phyloP scores from a whole-genome alignment of 2,888 invertebrate species.

The Hylaea fasciaria region DNA sequence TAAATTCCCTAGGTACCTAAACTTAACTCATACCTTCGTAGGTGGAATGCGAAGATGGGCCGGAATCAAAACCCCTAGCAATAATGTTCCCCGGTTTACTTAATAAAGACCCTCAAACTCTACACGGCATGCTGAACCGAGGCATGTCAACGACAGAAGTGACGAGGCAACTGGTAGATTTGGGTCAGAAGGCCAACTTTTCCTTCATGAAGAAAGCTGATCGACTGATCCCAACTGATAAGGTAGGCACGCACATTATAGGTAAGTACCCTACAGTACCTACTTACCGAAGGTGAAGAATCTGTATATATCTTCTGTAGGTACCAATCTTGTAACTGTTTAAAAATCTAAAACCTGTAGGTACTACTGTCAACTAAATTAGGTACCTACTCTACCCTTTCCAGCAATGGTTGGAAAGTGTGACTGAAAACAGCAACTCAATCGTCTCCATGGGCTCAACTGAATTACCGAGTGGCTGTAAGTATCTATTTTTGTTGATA shows the following conservation, averaged over 20 bases:
- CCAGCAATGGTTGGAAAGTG: slow-evolving; percentile 72
- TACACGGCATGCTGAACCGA: slow-evolving; percentile 68
- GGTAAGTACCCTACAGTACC: too few species aligned
- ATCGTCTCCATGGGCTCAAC: slow-evolving; percentile 50
- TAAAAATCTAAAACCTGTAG: too few species aligned
- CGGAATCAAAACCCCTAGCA: slow-evolving; percentile 68
- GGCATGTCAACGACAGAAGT: slow-evolving; percentile 78
- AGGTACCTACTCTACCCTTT: slow-evolving; percentile 29
- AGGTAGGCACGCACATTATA: slow-evolving; percentile 60
- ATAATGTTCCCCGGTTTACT: slow-evolving; percentile 73
- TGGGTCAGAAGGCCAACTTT: slow-evolving; percentile 75
- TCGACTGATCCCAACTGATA: slow-evolving; percentile 69
- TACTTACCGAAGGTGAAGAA: too few species aligned
- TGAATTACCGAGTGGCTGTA: slow-evolving; percentile 5
- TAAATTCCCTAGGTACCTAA: too few species aligned
- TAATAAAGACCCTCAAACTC: slow-evolving; percentile 67
- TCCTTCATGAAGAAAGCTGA: slow-evolving; percentile 74
- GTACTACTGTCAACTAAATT: neutral
- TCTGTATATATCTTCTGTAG: too few species aligned
- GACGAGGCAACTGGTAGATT: slow-evolving; percentile 70
- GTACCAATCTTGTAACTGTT: too few species aligned
- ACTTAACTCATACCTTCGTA: slow-evolving; percentile 43
- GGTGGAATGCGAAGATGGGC: slow-evolving; percentile 71
- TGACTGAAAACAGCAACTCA: slow-evolving; percentile 67
- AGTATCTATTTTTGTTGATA: too few species aligned